Percentiles rank a stretch among this genome's conserved stretches.
Conservation (phyloP, 2,113 vertebrate species). For the zebrafish (Danio rerio) region GRCz12tu NC_133188.1:5480501-5481000, state of each 20-base stretch:
- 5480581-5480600: constrained; percentile 86
- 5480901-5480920: constrained; percentile 43
- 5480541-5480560: constrained; percentile 78
- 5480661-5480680: constrained; percentile 97
- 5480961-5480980: constrained; percentile 26
- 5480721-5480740: constrained; percentile 76
- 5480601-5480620: constrained; percentile 94
- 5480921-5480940: constrained; percentile 28
- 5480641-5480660: constrained; percentile 98
- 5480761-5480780: constrained; percentile 40
- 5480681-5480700: constrained; percentile 98
- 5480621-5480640: constrained; percentile 94
- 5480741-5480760: constrained; percentile 64
- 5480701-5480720: constrained; percentile 92
- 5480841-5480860: constrained; percentile 38
- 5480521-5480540: constrained; percentile 63
- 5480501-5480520: constrained; percentile 16
- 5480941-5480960: constrained; percentile 27
- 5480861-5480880: constrained; percentile 38
- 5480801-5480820: constrained; percentile 36
- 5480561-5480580: constrained; percentile 72
- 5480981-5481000: constrained; percentile 35
- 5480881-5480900: constrained; percentile 34
- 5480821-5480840: constrained; percentile 42
- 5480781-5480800: constrained; percentile 49